Base-by-base conservation (phyloP, 2,888 invertebrate species). In the Phortica magna region DNA sequence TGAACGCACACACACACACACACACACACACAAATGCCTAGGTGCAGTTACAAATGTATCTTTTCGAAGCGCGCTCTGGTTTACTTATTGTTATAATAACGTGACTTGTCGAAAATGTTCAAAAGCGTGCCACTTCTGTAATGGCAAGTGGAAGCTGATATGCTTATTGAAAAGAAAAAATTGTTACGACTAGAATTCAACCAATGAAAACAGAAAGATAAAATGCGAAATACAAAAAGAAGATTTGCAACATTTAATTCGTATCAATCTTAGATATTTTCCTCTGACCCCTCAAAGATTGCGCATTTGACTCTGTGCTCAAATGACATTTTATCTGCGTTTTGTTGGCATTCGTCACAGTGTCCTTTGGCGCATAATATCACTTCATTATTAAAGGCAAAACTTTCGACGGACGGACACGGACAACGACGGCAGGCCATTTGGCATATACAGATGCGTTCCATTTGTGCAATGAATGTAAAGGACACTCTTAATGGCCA, bases 401-500 rank as follows among this genome's bases (percentile, higher is more conserved):
- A 22, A 7, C 14, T 70, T 7, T 65, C 31, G 31, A n/a, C 31
- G 31, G 31, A 17, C 55, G 14, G 14, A 55, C 6, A 55, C n/a
- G n/a, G n/a, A 17, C 55, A 2, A 6, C 7, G 17, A 67, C 31
- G 7, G 0, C 22, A 17, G 22, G 61, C 12, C 61, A 61, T 41
- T 41, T 65, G 41, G 65, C 65, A 41, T 41, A 39, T 65, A 31
- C 41, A 65, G 12, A 65, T 14, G 53, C 55, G 70, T 71, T 71
- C 55, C 42, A 55, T 71, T 71, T 71, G 53, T 71, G 42, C 53
- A 71, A 55, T 53, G 70, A 71, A 71, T 55, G 70, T 12, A 71
- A 71, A 71, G 70, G 55, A 71, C 53, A 71, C 12, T 55, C 14
- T 55, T 53, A 71, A 71, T 71, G 70, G 55, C 22, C 55, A 39